A percentile compares a stretch with the other conserved stretches of the same genome.
phyloP scores from a whole-genome alignment of 2,113 vertebrate genomes.

The Delphinus delphis region DNA sequence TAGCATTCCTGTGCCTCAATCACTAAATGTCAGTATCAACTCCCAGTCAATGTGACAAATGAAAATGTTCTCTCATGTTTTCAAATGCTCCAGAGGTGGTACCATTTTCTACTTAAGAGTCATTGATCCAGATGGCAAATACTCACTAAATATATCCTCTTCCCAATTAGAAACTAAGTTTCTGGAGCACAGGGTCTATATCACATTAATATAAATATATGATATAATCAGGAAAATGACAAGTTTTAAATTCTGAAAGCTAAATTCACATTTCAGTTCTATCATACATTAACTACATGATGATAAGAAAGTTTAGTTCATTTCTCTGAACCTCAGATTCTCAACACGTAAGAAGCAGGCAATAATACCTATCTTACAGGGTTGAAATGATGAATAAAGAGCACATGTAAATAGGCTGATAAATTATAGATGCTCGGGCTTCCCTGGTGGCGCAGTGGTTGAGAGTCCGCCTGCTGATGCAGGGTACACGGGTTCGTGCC shows the following conservation, averaged over 20 bases:
- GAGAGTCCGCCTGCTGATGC: too few species aligned
- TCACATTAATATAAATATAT: not conserved
- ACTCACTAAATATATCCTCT: not conserved
- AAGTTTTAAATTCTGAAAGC: not conserved
- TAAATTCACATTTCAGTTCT: not conserved
- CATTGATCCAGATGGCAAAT: not conserved
- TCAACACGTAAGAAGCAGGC: not conserved
- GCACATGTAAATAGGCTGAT: not conserved
- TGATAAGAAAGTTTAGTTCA: not conserved
- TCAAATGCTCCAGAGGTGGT: not conserved
- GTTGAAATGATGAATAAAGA: not conserved
- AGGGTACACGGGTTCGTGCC: too few species aligned
- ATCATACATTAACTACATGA: not conserved
- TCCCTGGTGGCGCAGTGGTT: too few species aligned
- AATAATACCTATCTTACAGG: not conserved
- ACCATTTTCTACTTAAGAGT: not conserved
- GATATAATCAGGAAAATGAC: not conserved
- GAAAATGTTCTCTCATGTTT: not conserved
- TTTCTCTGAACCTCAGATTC: not conserved
- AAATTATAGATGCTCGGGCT: conserved; percentile 10
- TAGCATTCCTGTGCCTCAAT: not conserved
- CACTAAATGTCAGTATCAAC: not conserved
- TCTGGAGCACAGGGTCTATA: not conserved
- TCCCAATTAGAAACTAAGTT: not conserved
- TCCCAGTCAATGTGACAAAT: not conserved